Evolutionary conservation across 35 echinoderm and acorn worm genomes (phyloP).

Genomic region (Strongylocentrotus purpuratus): DNA sequence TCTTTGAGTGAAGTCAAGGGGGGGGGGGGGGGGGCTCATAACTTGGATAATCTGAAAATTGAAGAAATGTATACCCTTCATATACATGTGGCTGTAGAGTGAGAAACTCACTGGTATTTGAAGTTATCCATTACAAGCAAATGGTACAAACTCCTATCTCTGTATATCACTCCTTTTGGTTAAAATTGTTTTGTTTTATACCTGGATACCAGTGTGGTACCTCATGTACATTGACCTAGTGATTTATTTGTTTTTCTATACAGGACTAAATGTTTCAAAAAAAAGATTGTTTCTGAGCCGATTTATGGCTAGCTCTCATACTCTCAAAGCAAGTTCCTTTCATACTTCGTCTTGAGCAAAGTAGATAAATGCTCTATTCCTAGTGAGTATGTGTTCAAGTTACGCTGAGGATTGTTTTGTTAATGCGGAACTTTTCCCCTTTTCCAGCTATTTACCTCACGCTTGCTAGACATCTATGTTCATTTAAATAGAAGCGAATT

Average conservation of each 20-base stretch:
- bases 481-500: background rate
- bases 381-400: background rate
- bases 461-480: background rate
- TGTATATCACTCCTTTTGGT: background rate
- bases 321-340: background rate
- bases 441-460: background rate
- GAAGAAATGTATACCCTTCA: too few species aligned
- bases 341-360: background rate
- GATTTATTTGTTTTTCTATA: conserved; percentile 4
- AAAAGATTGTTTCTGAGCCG: background rate
- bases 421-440: background rate
- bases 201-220: background rate
- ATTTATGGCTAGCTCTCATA: background rate
- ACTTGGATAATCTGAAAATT: background rate
- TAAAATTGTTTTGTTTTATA: background rate
- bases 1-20: background rate
- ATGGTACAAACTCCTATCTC: background rate
- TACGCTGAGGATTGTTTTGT: background rate
- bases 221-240: background rate
- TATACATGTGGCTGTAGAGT: too few species aligned
- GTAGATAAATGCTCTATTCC: background rate
- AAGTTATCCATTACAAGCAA: background rate
- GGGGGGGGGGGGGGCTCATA: background rate
- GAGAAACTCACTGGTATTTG: background rate
- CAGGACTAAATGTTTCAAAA: background rate